These are phyloP conservation scores for Ormyrus nitidulus DNA, from an alignment of 2,888 invertebrate genomes.

Conservation along the genomic window DNA sequence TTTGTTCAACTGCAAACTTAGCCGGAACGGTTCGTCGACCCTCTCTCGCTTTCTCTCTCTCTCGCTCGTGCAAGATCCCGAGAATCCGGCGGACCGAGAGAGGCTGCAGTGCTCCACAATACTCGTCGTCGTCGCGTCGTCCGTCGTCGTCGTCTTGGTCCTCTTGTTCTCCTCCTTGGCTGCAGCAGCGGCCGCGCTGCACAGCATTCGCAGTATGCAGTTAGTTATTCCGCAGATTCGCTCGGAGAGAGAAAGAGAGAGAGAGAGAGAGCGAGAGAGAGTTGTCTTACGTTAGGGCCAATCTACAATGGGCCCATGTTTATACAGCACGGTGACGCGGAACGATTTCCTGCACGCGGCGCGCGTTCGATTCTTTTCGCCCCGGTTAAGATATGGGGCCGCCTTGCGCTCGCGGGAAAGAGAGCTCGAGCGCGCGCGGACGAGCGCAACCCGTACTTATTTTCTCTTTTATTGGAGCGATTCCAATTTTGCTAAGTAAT, in stretches of 20 bases:
- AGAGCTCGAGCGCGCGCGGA: no score
- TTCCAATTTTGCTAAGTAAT: constrained; percentile 16
- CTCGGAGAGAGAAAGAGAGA: not conserved
- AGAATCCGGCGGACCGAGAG: constrained; percentile 28
- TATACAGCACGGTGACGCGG: not conserved
- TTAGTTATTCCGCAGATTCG: constrained; percentile 46
- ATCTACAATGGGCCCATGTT: constrained; percentile 26
- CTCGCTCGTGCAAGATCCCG: not conserved
- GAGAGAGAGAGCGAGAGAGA: constrained; percentile 4
- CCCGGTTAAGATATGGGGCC: no score
- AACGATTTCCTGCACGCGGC: constrained; percentile 12
- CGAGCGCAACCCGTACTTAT: not conserved
- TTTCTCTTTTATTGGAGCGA: constrained; percentile 7
- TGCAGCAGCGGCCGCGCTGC: not conserved
- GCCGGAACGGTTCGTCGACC: constrained; percentile 54
- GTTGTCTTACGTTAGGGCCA: constrained; percentile 20
- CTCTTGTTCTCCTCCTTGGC: constrained; percentile 24
- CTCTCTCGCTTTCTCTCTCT: constrained; percentile 2
- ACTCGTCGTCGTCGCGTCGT: constrained; percentile 25
- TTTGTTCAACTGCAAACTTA: constrained; percentile 55
- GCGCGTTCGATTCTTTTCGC: not conserved
- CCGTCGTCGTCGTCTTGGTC: constrained; percentile 13
- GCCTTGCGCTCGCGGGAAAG: no score
- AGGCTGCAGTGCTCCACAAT: constrained; percentile 23
- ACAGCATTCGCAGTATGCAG: constrained; percentile 18